A percentile compares a stretch with the other conserved stretches of the same genome.
These are phyloP conservation scores for Porites evermanni DNA, from an alignment of 92 coral and sea anemone species.

Conservation along the genomic window DNA sequence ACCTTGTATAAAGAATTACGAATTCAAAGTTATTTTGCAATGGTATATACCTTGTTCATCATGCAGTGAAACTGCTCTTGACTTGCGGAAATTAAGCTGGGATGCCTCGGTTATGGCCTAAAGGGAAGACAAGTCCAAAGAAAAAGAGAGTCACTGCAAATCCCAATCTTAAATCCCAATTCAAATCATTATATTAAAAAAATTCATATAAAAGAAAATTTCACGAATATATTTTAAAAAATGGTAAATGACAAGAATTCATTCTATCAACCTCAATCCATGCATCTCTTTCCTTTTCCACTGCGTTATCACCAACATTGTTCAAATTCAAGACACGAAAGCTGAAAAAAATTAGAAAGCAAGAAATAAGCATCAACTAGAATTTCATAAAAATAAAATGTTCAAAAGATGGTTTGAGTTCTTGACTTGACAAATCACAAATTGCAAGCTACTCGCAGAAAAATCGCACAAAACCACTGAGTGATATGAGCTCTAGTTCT, in stretches of 20 bases:
- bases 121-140: background rate
- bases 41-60: slow-evolving; percentile 75
- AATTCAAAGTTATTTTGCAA: no score
- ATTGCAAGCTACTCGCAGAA: no score
- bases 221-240: no score
- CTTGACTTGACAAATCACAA: no score
- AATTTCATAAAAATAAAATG: no score
- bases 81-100: slow-evolving; percentile 60
- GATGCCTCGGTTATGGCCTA: slow-evolving; percentile 91
- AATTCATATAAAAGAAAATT: no score
- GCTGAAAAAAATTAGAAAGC: slow-evolving; percentile 47
- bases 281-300: slow-evolving; percentile 89
- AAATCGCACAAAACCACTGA: no score
- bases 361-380: background rate
- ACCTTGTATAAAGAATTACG: no score
- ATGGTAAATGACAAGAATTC: background rate
- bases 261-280: slow-evolving; percentile 76
- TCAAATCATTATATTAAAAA: background rate
- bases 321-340: slow-evolving; percentile 88
- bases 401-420: no score
- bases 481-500: no score
- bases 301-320: slow-evolving; percentile 79
- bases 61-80: slow-evolving; percentile 66
- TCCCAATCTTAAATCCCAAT: background rate
- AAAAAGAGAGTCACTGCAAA: no score